These are phyloP conservation scores for Sinocyclocheilus rhinocerous DNA, from an alignment of 2,113 vertebrate genomes.

Conservation along the genomic window DNA sequence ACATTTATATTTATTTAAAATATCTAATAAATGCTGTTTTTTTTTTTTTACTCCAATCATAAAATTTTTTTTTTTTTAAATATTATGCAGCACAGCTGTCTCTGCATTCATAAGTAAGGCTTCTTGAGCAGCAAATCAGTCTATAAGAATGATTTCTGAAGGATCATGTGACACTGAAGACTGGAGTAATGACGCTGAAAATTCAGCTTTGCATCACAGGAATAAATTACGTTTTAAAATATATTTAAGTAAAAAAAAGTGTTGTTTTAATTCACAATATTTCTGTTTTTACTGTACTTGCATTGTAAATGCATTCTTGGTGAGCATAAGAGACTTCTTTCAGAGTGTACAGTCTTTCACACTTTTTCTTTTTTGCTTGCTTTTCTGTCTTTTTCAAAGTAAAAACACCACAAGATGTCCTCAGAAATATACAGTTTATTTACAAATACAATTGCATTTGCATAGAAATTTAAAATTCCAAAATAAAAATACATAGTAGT, in stretches of 20 bases:
- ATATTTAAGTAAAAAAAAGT: too few species aligned
- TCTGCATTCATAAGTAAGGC: too few species aligned
- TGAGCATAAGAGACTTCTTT: not conserved
- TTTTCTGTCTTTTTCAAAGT: not conserved
- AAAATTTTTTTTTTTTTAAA: too few species aligned
- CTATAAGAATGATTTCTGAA: not conserved
- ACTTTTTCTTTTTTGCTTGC: not conserved
- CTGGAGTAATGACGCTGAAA: not conserved
- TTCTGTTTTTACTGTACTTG: not conserved
- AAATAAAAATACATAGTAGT: slow-evolving; percentile 68
- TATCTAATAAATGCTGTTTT: too few species aligned
- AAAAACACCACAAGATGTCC: not conserved
- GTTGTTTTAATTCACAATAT: not conserved
- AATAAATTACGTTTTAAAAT: too few species aligned
- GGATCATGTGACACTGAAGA: not conserved
- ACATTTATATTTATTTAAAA: too few species aligned
- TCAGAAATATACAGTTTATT: slow-evolving; percentile 80
- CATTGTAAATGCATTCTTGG: not conserved
- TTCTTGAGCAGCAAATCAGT: too few species aligned
- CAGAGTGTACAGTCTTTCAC: too few species aligned
- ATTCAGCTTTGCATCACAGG: too few species aligned
- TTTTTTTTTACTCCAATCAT: too few species aligned
- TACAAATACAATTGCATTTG: slow-evolving; percentile 72
- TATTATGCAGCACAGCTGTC: too few species aligned
- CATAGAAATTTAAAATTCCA: slow-evolving; percentile 71